A percentile compares a stretch with the other conserved stretches of the same genome.
Conservation (phyloP, 2,888 invertebrate genomes). For the Lagria hirta region DNA sequence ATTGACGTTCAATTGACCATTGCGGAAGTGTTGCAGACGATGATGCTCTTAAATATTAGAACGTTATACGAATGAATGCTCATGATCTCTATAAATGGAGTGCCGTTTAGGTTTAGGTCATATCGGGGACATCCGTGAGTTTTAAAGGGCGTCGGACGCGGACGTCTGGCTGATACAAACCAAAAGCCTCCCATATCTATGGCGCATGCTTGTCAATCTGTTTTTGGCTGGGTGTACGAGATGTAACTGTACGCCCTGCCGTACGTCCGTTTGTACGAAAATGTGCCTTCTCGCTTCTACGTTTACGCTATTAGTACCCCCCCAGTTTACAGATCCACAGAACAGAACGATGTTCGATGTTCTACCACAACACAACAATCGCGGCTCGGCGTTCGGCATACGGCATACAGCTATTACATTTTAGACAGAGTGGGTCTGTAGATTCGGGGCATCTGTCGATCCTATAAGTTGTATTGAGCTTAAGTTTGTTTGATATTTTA, state of each 20-base stretch:
- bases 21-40: constrained; percentile 3
- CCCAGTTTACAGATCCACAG: constrained; percentile 20
- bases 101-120: too few species aligned
- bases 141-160: constrained; percentile 14
- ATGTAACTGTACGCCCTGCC: neutral
- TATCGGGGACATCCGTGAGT: too few species aligned
- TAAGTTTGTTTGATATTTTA: constrained; percentile 28
- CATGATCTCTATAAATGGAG: constrained; percentile 12
- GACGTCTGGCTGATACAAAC: constrained; percentile 13
- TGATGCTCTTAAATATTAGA: neutral
- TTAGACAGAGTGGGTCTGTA: constrained; percentile 17
- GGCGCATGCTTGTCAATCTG: constrained; percentile 19
- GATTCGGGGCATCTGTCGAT: constrained; percentile 16
- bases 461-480: constrained; percentile 21
- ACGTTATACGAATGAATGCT: constrained; percentile 2
- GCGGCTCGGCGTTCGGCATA: constrained; percentile 14
- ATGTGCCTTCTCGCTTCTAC: too few species aligned
- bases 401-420: constrained; percentile 22
- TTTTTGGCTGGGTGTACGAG: constrained; percentile 20
- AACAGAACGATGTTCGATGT: constrained; percentile 16
- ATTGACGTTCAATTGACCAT: constrained; percentile 12
- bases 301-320: too few species aligned
- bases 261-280: neutral
- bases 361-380: too few species aligned
- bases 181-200: constrained; percentile 1